Conservation (phyloP, 2,113 vertebrate species). For the Microtus pennsylvanicus region DNA sequence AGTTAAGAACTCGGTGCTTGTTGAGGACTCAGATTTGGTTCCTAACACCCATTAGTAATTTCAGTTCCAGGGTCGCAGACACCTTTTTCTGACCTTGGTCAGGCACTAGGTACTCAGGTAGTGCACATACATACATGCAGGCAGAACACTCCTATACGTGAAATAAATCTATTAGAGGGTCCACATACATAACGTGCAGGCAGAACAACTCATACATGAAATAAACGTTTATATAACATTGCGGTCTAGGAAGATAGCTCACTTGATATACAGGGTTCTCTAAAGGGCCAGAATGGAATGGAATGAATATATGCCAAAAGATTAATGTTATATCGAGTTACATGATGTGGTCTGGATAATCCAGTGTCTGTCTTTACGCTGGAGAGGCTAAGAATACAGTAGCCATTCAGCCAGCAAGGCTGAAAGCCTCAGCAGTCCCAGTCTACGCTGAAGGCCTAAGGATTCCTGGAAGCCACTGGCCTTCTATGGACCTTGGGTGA, state of each 20-base stretch:
- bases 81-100: background rate
- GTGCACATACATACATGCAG: background rate
- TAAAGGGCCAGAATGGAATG: background rate
- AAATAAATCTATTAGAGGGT: no score
- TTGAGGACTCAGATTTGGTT: background rate
- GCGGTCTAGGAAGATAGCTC: background rate
- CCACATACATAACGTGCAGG: background rate
- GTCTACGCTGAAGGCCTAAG: background rate
- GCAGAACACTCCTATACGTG: background rate
- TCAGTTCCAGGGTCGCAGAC: background rate
- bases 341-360: no score
- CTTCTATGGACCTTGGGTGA: background rate
- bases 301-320: background rate
- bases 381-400: background rate
- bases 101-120: background rate
- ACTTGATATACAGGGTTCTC: background rate
- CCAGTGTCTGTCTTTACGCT: background rate
- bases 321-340: background rate
- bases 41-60: background rate
- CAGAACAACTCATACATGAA: background rate
- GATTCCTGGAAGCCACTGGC: background rate
- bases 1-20: background rate
- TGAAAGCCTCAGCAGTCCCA: background rate
- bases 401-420: background rate
- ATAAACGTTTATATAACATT: background rate